Percentiles rank a stretch among this genome's conserved stretches.
Evolutionary conservation across 2,888 invertebrate genomes (phyloP).

Genomic region (Drosophila hamatofila): DNA sequence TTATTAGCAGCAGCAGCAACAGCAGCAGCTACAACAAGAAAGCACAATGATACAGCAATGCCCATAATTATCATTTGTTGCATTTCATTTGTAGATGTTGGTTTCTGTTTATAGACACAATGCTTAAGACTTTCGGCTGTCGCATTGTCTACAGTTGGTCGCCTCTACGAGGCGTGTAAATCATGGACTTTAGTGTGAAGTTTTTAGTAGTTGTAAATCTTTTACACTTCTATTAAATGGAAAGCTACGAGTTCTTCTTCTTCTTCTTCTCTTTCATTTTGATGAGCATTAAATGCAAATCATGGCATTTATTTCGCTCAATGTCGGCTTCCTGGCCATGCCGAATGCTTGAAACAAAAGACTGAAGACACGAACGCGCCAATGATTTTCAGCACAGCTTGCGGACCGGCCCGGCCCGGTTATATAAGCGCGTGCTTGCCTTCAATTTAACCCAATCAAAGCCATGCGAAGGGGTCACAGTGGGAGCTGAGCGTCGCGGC

Average conservation of each 20-base stretch:
- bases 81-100: slow-evolving; percentile 58
- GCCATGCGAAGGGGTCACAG: slow-evolving; percentile 59
- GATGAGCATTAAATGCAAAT: slow-evolving; percentile 62
- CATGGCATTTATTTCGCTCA: slow-evolving; percentile 45
- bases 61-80: slow-evolving; percentile 73
- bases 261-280: slow-evolving; percentile 3
- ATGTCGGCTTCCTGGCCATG: slow-evolving; percentile 56
- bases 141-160: slow-evolving; percentile 42
- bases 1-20: slow-evolving; percentile 41
- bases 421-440: slow-evolving; percentile 72
- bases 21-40: slow-evolving; percentile 23
- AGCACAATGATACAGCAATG: slow-evolving; percentile 60
- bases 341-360: slow-evolving; percentile 63
- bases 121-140: slow-evolving; percentile 35
- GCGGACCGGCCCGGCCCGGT: slow-evolving; percentile 39
- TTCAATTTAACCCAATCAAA: slow-evolving; percentile 57
- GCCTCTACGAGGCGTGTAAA: slow-evolving; percentile 36
- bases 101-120: slow-evolving; percentile 7
- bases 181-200: slow-evolving; percentile 43
- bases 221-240: slow-evolving; percentile 52
- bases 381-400: slow-evolving; percentile 52
- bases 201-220: slow-evolving; percentile 45
- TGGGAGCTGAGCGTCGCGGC: background rate
- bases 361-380: slow-evolving; percentile 69
- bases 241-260: slow-evolving; percentile 28